These are phyloP conservation scores for cattle (Bos taurus) DNA, from an alignment of 2,113 vertebrate species.

Conservation along the genomic window DNA sequence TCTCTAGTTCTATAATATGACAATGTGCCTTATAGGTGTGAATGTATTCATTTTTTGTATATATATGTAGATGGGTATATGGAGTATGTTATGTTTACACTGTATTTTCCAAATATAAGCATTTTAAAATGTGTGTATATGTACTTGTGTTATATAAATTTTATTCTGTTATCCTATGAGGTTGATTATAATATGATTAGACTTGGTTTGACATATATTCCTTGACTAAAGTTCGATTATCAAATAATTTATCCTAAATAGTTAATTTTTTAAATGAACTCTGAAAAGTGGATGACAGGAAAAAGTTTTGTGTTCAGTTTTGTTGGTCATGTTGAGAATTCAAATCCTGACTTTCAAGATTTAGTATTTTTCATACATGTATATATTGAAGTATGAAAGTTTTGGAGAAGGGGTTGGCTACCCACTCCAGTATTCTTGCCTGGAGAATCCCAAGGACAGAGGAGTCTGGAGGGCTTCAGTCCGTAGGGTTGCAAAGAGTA, in stretches of 20 bases:
- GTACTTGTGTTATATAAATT: not conserved
- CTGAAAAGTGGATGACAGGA: not conserved
- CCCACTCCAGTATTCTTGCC: not conserved
- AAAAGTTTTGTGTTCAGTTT: not conserved
- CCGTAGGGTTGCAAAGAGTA: not conserved
- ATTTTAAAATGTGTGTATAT: not conserved
- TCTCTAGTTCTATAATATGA: not conserved
- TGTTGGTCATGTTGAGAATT: not conserved
- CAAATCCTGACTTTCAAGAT: not conserved
- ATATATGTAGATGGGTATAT: not conserved
- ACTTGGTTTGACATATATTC: not conserved
- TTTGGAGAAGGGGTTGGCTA: not conserved
- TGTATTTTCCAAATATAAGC: not conserved
- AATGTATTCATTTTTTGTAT: not conserved
- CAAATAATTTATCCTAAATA: not conserved
- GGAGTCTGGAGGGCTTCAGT: not conserved
- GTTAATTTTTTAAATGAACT: not conserved
- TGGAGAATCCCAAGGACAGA: not conserved
- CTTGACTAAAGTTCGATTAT: not conserved
- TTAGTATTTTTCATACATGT: not conserved
- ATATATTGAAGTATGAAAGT: not conserved
- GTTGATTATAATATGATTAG: not conserved
- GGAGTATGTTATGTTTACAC: not conserved
- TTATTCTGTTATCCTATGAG: not conserved
- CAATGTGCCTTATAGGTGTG: not conserved